Conservation (phyloP, 1,140 invertebrate species). For the Cyclina sinensis region DNA sequence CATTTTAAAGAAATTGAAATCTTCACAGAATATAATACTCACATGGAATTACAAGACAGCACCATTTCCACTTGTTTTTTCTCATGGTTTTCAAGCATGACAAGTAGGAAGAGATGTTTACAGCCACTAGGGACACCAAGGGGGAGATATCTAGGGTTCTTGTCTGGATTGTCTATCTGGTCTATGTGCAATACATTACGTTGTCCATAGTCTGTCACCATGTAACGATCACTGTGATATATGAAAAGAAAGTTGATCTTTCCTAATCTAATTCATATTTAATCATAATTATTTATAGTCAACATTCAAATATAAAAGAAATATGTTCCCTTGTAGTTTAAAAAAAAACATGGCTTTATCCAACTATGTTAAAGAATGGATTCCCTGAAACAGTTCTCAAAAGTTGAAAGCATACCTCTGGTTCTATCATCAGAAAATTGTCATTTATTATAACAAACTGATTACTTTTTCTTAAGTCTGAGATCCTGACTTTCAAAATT, state of each 20-base stretch:
- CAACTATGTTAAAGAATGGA: too few species aligned
- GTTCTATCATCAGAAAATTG: neutral
- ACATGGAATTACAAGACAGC: slow-evolving; percentile 76
- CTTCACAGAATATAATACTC: slow-evolving; percentile 66
- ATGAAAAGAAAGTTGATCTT: too few species aligned
- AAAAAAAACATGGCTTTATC: too few species aligned
- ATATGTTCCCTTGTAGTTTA: too few species aligned
- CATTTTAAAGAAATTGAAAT: neutral
- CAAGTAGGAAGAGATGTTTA: slow-evolving; percentile 79
- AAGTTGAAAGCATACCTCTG: too few species aligned
- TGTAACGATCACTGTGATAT: slow-evolving; percentile 66
- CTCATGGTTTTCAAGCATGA: slow-evolving; percentile 79
- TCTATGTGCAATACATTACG: slow-evolving; percentile 71
- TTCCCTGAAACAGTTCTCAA: too few species aligned
- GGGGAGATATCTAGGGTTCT: slow-evolving; percentile 68
- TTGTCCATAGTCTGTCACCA: slow-evolving; percentile 75
- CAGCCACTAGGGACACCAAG: slow-evolving; percentile 71
- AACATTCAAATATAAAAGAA: too few species aligned
- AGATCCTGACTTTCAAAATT: too few species aligned
- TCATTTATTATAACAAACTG: neutral
- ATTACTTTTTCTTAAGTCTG: neutral
- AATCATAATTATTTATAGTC: too few species aligned
- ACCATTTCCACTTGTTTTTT: slow-evolving; percentile 80
- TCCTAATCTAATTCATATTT: too few species aligned
- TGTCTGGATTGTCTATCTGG: slow-evolving; percentile 73